Evolutionary conservation across 2,113 vertebrate species (phyloP).

Genomic region (Gnathonemus longibarbis): DNA sequence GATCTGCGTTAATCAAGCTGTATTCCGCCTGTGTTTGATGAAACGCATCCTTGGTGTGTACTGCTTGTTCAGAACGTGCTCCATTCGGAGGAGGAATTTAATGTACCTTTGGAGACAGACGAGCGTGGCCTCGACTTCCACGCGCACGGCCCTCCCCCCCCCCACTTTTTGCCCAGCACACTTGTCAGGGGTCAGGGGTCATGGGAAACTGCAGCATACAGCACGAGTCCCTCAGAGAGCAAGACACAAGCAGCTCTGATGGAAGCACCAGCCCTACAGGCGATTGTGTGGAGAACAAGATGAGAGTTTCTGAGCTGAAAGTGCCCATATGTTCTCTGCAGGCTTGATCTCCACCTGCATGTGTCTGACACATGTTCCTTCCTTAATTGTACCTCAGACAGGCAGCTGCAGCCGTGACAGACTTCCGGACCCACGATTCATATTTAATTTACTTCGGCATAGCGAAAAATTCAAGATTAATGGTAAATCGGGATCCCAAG

Average conservation of each 20-base stretch:
- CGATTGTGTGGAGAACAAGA: conserved; percentile 32
- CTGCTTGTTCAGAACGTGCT: background rate
- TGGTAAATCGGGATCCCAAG: background rate
- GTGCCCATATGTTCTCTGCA: conserved; percentile 17
- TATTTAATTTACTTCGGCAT: background rate
- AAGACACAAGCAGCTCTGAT: background rate
- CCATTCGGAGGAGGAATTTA: background rate
- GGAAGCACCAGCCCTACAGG: background rate
- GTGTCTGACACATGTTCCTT: background rate
- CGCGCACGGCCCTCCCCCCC: background rate
- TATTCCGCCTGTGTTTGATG: background rate
- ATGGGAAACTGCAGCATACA: conserved; percentile 38
- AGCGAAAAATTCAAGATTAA: background rate
- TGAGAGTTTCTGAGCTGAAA: conserved; percentile 32
- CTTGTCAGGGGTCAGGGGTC: conserved; percentile 38
- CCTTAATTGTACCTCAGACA: background rate
- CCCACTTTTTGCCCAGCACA: conserved; percentile 28
- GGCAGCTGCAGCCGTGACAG: background rate
- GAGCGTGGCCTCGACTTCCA: background rate
- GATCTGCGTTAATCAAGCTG: background rate
- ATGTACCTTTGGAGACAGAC: background rate
- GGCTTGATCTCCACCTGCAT: conserved; percentile 22
- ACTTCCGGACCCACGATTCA: background rate
- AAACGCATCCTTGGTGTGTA: background rate
- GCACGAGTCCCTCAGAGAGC: conserved; percentile 27